Percentiles rank a stretch among this genome's conserved stretches.
phyloP scores from a whole-genome alignment of 2,888 invertebrate species.

The Byasa hedistus region DNA sequence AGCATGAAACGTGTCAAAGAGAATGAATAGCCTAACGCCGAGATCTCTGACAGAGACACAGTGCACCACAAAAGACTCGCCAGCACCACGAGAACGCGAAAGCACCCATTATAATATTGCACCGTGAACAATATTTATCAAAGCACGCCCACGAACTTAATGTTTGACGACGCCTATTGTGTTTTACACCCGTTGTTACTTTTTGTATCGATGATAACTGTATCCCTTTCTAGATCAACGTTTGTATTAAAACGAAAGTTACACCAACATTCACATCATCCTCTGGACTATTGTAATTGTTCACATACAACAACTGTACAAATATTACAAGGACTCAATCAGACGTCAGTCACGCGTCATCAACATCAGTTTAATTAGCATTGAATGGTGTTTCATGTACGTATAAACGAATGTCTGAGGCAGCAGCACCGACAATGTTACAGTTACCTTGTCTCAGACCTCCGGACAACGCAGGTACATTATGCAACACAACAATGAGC shows the following conservation, averaged over 20 bases:
- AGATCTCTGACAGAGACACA: conserved; percentile 58
- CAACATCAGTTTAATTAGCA: conserved; percentile 56
- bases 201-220: conserved; percentile 30
- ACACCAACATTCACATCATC: not conserved
- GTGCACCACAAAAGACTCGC: conserved; percentile 47
- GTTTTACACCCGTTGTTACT: conserved; percentile 42
- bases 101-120: conserved; percentile 51
- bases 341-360: conserved; percentile 56
- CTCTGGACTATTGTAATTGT: conserved; percentile 6
- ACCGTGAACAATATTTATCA: conserved; percentile 49
- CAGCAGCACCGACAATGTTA: conserved; percentile 52
- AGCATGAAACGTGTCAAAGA: conserved; percentile 62
- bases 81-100: conserved; percentile 45
- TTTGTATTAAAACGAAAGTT: not conserved
- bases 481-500: conserved; percentile 57
- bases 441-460: conserved; percentile 68
- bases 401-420: conserved; percentile 36
- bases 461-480: conserved; percentile 47
- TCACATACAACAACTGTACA: conserved; percentile 36
- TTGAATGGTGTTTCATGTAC: conserved; percentile 45
- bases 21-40: conserved; percentile 65
- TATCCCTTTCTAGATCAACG: conserved; percentile 18
- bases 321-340: conserved; percentile 52
- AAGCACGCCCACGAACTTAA: conserved; percentile 34
- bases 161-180: conserved; percentile 39